Percentiles rank a stretch among this genome's conserved stretches.
phyloP scores from a whole-genome alignment of 2,888 invertebrate genomes.

The Enchytraeus crypticus region DNA sequence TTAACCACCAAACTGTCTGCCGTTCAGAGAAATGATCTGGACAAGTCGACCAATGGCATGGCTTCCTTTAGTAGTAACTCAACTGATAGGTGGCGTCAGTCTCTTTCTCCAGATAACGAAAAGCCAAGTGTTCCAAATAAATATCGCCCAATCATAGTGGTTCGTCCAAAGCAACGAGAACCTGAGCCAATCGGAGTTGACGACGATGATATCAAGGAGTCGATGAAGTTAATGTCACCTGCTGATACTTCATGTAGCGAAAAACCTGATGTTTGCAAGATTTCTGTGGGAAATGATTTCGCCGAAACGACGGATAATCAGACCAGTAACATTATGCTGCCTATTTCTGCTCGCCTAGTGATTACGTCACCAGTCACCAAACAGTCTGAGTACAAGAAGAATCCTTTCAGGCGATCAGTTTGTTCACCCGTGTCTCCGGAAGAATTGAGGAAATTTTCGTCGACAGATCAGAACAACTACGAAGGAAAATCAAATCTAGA shows the following conservation, averaged over 20 bases:
- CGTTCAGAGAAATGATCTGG: background rate
- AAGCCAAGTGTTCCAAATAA: background rate
- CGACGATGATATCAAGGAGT: no score
- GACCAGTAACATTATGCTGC: background rate
- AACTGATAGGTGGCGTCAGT: background rate
- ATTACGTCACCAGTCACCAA: constrained; percentile 24
- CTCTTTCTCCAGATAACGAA: background rate
- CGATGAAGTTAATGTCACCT: background rate
- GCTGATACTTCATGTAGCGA: no score
- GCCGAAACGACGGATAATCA: no score
- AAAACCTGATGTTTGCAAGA: no score
- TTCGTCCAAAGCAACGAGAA: background rate
- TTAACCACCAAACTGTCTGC: background rate
- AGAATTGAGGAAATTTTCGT: constrained; percentile 15
- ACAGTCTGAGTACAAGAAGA: constrained; percentile 18
- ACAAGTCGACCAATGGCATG: background rate
- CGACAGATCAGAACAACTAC: no score
- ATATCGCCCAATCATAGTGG: background rate
- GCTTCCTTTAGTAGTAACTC: no score
- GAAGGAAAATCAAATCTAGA: no score
- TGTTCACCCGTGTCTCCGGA: constrained; percentile 20
- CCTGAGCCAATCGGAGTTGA: background rate
- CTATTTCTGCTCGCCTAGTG: constrained; percentile 24
- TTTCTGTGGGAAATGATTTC: no score
- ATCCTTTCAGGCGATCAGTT: constrained; percentile 23